phyloP scores from a whole-genome alignment of 2,113 vertebrate genomes.

The Bos taurus region ARS-UCD2.0 NC_037329.1:104878501-104879000 shows the following conservation, averaged over 20 bases:
- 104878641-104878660: not conserved
- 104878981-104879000: not conserved
- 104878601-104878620: not conserved
- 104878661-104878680: not conserved
- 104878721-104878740: not conserved
- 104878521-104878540: not conserved
- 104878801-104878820: not conserved
- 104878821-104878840: not conserved
- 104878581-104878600: not conserved
- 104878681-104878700: not conserved
- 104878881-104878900: not conserved
- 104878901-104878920: not conserved
- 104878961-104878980: not conserved
- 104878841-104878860: not conserved
- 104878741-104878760: not conserved
- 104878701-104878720: not conserved
- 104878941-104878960: not conserved
- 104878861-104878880: not conserved
- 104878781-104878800: not conserved
- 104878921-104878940: not conserved
- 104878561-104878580: not conserved
- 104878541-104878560: not conserved
- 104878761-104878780: not conserved
- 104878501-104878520: not conserved
- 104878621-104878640: not conserved